Percentiles rank a stretch among this genome's conserved stretches.
These are phyloP conservation scores for Epizoanthus illoricatus DNA, from an alignment of 92 coral and sea anemone species.

Conservation along the genomic window DNA sequence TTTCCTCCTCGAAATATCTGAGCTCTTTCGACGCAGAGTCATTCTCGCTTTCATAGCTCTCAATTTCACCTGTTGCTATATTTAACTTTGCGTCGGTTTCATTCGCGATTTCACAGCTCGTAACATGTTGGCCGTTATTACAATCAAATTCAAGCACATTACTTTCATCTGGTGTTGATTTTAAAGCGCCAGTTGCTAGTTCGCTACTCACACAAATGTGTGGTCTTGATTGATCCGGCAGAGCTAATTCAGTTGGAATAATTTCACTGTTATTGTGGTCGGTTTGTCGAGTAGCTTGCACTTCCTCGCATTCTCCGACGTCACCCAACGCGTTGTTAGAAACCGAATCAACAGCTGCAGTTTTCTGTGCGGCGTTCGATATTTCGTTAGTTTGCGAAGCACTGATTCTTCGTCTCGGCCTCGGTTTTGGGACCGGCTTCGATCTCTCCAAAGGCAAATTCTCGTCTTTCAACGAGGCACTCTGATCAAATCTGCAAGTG, in stretches of 20 bases:
- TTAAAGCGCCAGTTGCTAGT: background rate
- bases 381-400: background rate
- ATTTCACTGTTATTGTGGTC: slow-evolving; percentile 1
- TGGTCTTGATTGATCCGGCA: background rate
- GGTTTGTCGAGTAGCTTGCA: slow-evolving; percentile 1
- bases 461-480: slow-evolving; percentile 21
- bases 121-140: background rate
- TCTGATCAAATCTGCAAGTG: slow-evolving; percentile 8
- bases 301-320: background rate
- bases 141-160: background rate
- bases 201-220: background rate
- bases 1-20: background rate
- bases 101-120: slow-evolving; percentile 33
- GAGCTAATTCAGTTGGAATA: background rate
- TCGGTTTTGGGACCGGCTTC: slow-evolving; percentile 66
- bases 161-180: slow-evolving; percentile 11
- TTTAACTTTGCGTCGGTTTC: slow-evolving; percentile 10
- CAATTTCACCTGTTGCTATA: slow-evolving; percentile 42
- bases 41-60: slow-evolving; percentile 20
- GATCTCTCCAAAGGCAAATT: slow-evolving; percentile 5
- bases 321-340: background rate
- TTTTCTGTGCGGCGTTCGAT: background rate
- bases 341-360: background rate
- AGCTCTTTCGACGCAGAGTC: background rate
- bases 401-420: slow-evolving; percentile 46